phyloP scores from a whole-genome alignment of 2,113 vertebrate species.

The Anthoscopus minutus region DNA sequence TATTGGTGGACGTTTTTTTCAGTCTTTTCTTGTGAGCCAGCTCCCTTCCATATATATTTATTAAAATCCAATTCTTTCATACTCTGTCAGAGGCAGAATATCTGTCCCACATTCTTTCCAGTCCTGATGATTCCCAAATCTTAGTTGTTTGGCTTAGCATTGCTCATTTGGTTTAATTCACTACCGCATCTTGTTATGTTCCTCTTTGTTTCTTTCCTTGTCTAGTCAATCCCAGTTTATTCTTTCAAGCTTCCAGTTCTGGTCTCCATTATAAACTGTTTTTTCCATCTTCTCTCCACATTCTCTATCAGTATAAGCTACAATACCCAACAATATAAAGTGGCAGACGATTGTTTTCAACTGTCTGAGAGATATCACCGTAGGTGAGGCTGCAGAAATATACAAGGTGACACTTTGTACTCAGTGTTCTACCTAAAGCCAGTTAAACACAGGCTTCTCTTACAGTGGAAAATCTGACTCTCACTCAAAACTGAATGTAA shows the following conservation, averaged over 20 bases:
- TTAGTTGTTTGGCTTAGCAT: background rate
- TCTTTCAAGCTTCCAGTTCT: background rate
- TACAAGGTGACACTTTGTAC: background rate
- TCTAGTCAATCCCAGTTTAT: background rate
- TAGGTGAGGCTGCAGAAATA: background rate
- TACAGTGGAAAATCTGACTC: background rate
- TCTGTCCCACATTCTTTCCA: background rate
- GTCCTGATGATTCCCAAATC: background rate
- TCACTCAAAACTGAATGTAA: background rate
- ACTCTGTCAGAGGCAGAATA: background rate
- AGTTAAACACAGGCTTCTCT: background rate
- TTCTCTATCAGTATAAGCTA: too few species aligned
- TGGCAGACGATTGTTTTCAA: background rate
- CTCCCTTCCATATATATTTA: background rate
- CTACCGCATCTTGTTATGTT: background rate
- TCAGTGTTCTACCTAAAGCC: background rate
- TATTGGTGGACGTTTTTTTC: background rate
- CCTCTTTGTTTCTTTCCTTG: background rate
- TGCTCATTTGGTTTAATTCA: background rate
- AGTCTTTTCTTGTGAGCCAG: background rate
- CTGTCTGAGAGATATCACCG: background rate
- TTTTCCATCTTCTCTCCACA: background rate
- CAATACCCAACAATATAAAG: background rate
- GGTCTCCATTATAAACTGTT: background rate
- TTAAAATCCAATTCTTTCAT: background rate